These are phyloP conservation scores for Ahaetulla prasina DNA, from an alignment of 2,113 vertebrate species.

Conservation along the genomic window DNA sequence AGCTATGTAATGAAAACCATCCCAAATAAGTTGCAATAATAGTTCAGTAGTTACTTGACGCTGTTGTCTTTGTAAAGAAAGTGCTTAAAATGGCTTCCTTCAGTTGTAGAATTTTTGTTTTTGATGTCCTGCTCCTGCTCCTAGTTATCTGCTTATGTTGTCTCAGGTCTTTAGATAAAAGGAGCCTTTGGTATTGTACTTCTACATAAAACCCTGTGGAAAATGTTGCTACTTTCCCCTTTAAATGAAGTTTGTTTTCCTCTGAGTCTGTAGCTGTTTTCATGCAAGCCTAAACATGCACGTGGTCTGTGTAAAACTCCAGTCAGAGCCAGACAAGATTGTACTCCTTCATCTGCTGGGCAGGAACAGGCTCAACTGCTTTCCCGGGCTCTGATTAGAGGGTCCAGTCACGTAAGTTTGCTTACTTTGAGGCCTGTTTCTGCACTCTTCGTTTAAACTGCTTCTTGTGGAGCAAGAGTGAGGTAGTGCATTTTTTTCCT, in stretches of 20 bases:
- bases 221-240: conserved; percentile 10
- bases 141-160: not conserved
- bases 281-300: not conserved
- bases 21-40: not conserved
- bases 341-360: not conserved
- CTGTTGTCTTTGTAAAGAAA: not conserved
- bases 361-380: conserved; percentile 17
- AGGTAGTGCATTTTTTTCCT: not conserved
- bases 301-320: not conserved
- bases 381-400: not conserved
- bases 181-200: not conserved
- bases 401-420: not conserved
- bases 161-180: not conserved
- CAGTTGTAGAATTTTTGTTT: not conserved
- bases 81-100: not conserved
- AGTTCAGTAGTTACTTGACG: not conserved
- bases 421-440: not conserved
- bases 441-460: not conserved
- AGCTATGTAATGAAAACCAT: not conserved
- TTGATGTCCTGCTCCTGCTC: not conserved
- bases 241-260: conserved; percentile 29
- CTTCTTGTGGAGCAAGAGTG: not conserved
- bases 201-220: not conserved
- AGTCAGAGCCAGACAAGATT: conserved; percentile 7
- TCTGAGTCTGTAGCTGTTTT: conserved; percentile 17